These are phyloP conservation scores for Pammene fasciana DNA, from an alignment of 2,888 invertebrate genomes.

Conservation along the genomic window DNA sequence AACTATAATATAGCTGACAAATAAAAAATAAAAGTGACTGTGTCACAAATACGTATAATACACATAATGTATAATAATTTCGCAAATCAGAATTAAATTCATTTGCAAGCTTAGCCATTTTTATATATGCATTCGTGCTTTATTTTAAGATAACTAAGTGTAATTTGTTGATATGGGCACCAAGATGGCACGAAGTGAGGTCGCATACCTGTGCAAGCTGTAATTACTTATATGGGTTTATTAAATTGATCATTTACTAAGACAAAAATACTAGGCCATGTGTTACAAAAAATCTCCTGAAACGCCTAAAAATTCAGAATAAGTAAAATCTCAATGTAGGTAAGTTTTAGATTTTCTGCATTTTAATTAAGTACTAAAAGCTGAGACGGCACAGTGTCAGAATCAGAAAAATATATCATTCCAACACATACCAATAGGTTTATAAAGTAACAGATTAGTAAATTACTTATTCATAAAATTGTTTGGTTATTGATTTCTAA, in stretches of 20 bases:
- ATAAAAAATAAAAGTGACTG: not conserved
- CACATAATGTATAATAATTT: not conserved
- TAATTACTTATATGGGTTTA: too few relatives aligned
- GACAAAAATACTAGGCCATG: too few relatives aligned
- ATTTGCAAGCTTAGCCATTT: conserved; percentile 29
- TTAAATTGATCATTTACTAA: too few relatives aligned
- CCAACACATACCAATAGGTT: not conserved
- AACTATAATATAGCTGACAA: not conserved
- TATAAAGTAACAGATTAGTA: conserved; percentile 1
- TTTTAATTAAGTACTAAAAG: not conserved
- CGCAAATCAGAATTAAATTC: conserved; percentile 19
- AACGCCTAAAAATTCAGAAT: too few relatives aligned
- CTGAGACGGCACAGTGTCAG: not conserved
- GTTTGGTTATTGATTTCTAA: not conserved
- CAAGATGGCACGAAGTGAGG: too few relatives aligned
- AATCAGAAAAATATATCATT: conserved; percentile 16
- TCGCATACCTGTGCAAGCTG: too few relatives aligned
- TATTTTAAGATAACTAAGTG: not conserved
- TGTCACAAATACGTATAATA: not conserved
- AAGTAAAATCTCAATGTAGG: not conserved
- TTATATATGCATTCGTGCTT: conserved; percentile 1
- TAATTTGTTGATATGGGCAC: not conserved
- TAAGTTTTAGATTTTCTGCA: not conserved
- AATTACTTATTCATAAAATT: not conserved
- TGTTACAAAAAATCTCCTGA: too few relatives aligned